Evolutionary conservation across 92 coral and sea anemone genomes (phyloP).

Genomic region (Actinostola sp.): DNA sequence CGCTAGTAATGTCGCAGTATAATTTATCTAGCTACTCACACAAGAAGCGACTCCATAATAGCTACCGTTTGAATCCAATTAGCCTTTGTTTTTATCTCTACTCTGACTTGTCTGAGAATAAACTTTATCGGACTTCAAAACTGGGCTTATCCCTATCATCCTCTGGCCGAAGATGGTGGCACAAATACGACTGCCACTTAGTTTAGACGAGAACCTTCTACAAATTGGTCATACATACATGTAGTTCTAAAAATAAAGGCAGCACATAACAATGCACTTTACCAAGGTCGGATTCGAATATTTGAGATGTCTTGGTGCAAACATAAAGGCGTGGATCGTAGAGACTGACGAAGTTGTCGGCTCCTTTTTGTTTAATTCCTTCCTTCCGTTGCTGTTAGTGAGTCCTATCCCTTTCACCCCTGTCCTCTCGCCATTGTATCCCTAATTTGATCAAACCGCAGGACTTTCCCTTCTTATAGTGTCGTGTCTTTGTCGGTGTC

Average conservation of each 20-base stretch:
- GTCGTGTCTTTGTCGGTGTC: too few relatives aligned
- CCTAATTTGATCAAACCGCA: neutral
- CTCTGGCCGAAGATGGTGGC: neutral
- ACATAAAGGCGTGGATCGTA: neutral
- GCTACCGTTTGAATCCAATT: neutral
- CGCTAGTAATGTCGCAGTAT: neutral
- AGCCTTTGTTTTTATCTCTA: neutral
- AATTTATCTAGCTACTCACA: neutral
- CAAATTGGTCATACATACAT: neutral
- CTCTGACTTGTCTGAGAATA: neutral
- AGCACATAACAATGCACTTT: too few relatives aligned
- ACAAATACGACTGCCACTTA: too few relatives aligned
- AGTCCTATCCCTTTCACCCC: constrained; percentile 4
- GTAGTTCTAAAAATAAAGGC: too few relatives aligned
- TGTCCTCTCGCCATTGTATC: too few relatives aligned
- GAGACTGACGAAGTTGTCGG: neutral
- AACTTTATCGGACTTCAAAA: neutral
- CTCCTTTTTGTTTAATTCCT: constrained; percentile 14
- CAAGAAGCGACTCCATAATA: neutral
- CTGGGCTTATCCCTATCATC: constrained; percentile 6
- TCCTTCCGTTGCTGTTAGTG: constrained; percentile 14
- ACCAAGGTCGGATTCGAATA: too few relatives aligned
- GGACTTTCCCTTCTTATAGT: neutral
- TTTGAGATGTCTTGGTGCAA: neutral
- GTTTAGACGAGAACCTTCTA: too few relatives aligned